phyloP scores from a whole-genome alignment of 2,797 vertebrate species.

The Clarias pachynema region DNA sequence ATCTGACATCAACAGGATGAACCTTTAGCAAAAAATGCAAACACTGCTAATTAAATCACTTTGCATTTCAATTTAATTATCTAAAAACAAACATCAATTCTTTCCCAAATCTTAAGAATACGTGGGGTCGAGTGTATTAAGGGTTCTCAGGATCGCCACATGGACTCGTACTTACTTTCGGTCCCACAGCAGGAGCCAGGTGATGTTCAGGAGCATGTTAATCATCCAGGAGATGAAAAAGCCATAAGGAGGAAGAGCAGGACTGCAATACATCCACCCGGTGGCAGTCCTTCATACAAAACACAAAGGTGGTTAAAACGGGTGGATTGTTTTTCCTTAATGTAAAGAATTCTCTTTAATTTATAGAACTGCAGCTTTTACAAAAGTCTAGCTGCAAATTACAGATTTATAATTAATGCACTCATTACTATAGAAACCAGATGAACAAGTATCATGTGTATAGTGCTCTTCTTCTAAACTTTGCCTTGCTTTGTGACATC shows the following conservation, averaged over 20 bases:
- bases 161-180: slow-evolving; percentile 67
- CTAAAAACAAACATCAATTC: neutral
- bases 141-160: neutral
- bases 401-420: neutral
- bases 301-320: neutral
- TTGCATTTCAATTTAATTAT: neutral
- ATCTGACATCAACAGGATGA: neutral
- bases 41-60: neutral
- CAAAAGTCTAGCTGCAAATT: neutral
- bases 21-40: neutral
- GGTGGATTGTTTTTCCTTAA: neutral
- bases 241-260: slow-evolving; percentile 66
- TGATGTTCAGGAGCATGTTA: slow-evolving; percentile 73
- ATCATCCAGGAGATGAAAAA: slow-evolving; percentile 75
- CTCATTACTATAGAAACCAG: neutral
- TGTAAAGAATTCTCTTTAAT: neutral
- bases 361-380: slow-evolving; percentile 43
- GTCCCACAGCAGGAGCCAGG: slow-evolving; percentile 79
- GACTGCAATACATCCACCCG: slow-evolving; percentile 54
- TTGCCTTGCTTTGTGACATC: too few species aligned
- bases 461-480: too few species aligned
- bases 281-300: slow-evolving; percentile 23
- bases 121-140: neutral
- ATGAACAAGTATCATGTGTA: too few species aligned
- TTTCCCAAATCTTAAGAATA: neutral